A percentile compares a stretch with the other conserved stretches of the same genome.
Evolutionary conservation across 2,113 vertebrate species (phyloP).

Genomic region (Shinisaurus crocodilurus): DNA sequence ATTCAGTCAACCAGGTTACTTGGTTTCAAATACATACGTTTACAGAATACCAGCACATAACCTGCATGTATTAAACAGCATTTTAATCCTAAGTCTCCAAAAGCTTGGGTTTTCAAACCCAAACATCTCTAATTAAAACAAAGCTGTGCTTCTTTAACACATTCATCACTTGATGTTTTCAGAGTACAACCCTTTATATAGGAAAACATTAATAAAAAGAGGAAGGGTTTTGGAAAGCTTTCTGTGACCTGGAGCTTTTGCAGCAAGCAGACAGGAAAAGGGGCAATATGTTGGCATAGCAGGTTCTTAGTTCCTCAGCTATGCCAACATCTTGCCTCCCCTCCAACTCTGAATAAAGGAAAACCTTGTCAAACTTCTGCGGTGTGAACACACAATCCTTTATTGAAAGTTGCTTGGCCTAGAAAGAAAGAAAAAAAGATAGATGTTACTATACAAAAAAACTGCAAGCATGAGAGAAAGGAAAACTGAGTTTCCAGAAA

Average conservation of each 20-base stretch:
- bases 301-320: constrained; percentile 78
- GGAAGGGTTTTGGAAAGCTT: neutral
- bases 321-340: constrained; percentile 83
- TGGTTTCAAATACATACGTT: neutral
- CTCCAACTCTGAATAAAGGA: constrained; percentile 65
- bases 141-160: neutral
- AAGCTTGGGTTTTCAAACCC: neutral
- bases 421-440: constrained; percentile 54
- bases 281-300: constrained; percentile 82
- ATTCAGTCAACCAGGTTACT: neutral
- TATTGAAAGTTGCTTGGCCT: constrained; percentile 49
- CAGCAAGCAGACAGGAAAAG: constrained; percentile 74
- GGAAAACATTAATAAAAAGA: neutral
- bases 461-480: neutral
- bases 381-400: constrained; percentile 15
- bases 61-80: neutral
- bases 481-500: neutral
- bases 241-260: neutral
- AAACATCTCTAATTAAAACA: neutral
- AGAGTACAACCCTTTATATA: neutral
- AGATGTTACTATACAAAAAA: constrained; percentile 45
- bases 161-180: neutral
- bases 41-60: neutral
- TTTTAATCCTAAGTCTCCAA: neutral
- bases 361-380: constrained; percentile 4